Percentiles rank a stretch among this genome's conserved stretches.
phyloP scores from a whole-genome alignment of 2,888 invertebrate species.

The Trachelus iudaicus region DNA sequence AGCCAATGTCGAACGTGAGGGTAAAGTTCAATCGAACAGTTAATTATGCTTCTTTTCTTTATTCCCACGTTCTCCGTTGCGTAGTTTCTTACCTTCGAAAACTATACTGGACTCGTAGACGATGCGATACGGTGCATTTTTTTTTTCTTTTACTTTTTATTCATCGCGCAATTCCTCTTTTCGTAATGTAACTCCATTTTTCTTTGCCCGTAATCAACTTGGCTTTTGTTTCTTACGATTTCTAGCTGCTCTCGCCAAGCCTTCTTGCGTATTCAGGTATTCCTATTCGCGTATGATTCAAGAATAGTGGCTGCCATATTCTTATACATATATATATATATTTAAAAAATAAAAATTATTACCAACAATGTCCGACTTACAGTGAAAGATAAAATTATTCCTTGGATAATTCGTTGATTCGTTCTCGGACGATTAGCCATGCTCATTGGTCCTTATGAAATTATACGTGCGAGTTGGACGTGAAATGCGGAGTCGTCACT shows the following conservation, averaged over 20 bases:
- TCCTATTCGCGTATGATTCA: not conserved
- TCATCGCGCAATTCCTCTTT: not conserved
- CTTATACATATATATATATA: not conserved
- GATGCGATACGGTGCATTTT: not conserved
- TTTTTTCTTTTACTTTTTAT: not conserved
- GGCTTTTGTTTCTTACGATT: not conserved
- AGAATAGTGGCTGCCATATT: not conserved
- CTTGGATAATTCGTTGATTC: not conserved
- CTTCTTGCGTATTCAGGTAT: not conserved
- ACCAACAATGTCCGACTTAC: not conserved
- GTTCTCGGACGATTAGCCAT: not conserved
- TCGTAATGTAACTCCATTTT: not conserved
- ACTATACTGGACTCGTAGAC: not conserved
- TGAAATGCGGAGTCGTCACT: not conserved
- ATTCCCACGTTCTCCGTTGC: not conserved
- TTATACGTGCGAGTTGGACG: not conserved
- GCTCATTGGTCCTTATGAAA: not conserved
- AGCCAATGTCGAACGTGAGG: not conserved
- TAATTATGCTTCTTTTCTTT: not conserved
- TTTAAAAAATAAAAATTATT: not conserved
- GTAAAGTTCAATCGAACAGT: not conserved
- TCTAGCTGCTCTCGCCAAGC: not conserved
- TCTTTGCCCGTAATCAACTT: not conserved
- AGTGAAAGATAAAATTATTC: not conserved
- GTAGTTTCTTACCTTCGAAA: not conserved